Conservation (phyloP, 2,113 vertebrate species). For the Gadus chalcogrammus region DNA sequence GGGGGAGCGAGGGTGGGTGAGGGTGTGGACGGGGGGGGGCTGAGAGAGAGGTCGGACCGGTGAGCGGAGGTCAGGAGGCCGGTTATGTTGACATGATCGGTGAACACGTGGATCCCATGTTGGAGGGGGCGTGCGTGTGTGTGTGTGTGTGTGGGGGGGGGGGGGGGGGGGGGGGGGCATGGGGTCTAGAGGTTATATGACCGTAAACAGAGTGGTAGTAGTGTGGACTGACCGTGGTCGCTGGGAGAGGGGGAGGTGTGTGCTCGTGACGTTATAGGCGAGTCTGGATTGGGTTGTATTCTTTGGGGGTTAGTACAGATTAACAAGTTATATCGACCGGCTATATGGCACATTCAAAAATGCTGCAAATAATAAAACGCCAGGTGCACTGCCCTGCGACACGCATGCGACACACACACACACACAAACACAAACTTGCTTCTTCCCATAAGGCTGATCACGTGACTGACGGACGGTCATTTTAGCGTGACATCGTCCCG, state of each 20-base stretch:
- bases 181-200: background rate
- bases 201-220: background rate
- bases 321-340: conserved; percentile 6
- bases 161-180: conserved; percentile 18
- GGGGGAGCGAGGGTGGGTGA: too few relatives aligned
- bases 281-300: conserved; percentile 20
- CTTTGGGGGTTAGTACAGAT: conserved; percentile 15
- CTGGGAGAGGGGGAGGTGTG: conserved; percentile 1
- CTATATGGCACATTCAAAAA: conserved; percentile 61
- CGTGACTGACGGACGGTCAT: conserved; percentile 30
- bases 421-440: conserved; percentile 40
- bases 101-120: conserved; percentile 32
- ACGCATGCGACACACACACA: background rate
- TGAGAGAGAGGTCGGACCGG: too few relatives aligned
- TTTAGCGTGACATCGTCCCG: conserved; percentile 34
- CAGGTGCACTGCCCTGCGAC: too few relatives aligned
- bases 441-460: conserved; percentile 41
- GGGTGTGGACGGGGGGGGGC: background rate
- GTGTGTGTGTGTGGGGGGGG: too few relatives aligned
- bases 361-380: conserved; percentile 29
- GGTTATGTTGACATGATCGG: conserved; percentile 31
- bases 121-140: conserved; percentile 23
- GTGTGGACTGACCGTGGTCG: background rate
- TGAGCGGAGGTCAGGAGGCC: background rate
- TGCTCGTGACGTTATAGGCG: conserved; percentile 6